Conservation (phyloP, 2,113 vertebrate genomes). For the Albula goreensis region DNA sequence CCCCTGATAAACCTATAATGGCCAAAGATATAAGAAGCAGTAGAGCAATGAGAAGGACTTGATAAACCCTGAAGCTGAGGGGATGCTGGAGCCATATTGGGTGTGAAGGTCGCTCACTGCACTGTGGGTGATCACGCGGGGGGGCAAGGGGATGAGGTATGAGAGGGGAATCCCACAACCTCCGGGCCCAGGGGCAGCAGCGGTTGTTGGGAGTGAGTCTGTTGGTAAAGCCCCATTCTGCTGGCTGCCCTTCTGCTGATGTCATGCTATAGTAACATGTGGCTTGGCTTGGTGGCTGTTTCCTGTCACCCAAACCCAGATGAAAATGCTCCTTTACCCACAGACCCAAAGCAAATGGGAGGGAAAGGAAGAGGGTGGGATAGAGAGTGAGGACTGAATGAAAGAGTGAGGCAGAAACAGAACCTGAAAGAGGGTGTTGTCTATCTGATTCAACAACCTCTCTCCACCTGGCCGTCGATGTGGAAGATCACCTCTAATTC, state of each 20-base stretch:
- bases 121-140: neutral
- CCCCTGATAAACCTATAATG: neutral
- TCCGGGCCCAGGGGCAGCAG: neutral
- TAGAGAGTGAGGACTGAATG: neutral
- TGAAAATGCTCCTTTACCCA: neutral
- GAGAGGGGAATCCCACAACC: too few relatives aligned
- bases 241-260: neutral
- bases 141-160: too few relatives aligned
- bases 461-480: too few relatives aligned
- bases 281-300: neutral
- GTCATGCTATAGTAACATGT: neutral
- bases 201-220: neutral
- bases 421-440: too few relatives aligned
- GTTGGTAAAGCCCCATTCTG: neutral
- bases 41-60: neutral
- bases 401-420: neutral
- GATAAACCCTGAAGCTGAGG: neutral
- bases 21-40: neutral
- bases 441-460: too few relatives aligned
- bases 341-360: neutral
- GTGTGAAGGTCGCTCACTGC: neutral
- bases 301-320: neutral
- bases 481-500: too few relatives aligned
- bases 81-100: neutral
- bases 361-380: neutral